phyloP scores from a whole-genome alignment of 2,888 invertebrate species.

The Sinodicranocentrus sp. region DNA sequence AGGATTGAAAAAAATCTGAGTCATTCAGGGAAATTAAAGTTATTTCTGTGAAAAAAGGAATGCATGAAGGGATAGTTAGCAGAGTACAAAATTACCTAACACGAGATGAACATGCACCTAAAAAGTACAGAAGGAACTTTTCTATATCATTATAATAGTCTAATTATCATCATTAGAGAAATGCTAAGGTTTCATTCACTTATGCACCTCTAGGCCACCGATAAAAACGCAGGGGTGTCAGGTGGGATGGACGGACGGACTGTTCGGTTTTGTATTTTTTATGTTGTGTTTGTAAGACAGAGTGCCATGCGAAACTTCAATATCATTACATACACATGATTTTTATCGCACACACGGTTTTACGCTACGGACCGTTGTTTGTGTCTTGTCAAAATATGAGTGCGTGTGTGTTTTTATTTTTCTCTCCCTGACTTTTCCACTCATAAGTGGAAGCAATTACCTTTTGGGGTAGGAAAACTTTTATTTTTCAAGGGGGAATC shows the following conservation, averaged over 20 bases:
- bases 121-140: conserved; percentile 5
- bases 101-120: conserved; percentile 1
- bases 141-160: conserved; percentile 54
- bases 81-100: not conserved
- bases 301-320: conserved; percentile 54
- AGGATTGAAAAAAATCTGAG: no score
- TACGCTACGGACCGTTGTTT: not conserved
- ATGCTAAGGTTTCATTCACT: conserved; percentile 35
- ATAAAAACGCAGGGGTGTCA: conserved; percentile 56
- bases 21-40: no score
- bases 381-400: conserved; percentile 13
- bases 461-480: no score
- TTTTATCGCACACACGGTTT: conserved; percentile 33
- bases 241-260: conserved; percentile 36
- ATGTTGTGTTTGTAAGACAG: not conserved
- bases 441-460: conserved; percentile 32
- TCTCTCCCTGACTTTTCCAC: not conserved
- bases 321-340: conserved; percentile 50
- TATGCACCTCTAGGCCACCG: conserved; percentile 21
- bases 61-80: not conserved
- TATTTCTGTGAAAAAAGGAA: not conserved
- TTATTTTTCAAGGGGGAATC: no score
- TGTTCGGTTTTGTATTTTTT: conserved; percentile 23
- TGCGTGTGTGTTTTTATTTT: conserved; percentile 16
- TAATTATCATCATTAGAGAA: conserved; percentile 65